Conservation (phyloP, 2,888 invertebrate species). For the Esperia sulphurella region DNA sequence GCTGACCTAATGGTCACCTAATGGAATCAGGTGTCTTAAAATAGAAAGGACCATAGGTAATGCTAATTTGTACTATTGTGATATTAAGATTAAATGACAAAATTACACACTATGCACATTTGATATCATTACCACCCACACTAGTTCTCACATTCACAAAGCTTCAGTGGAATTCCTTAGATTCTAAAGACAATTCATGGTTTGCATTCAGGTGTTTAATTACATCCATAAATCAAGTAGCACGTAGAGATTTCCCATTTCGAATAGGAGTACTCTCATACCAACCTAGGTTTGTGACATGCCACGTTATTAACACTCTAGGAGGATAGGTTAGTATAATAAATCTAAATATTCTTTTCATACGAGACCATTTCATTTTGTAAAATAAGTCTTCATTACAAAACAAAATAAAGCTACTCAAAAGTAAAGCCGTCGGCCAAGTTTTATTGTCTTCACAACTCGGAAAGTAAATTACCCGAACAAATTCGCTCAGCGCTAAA, state of each 20-base stretch:
- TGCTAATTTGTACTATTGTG: too few species aligned
- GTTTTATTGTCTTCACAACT: conserved; percentile 75
- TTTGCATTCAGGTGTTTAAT: conserved; percentile 60
- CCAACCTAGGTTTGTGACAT: conserved; percentile 1
- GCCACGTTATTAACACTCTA: not conserved
- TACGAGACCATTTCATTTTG: conserved; percentile 33
- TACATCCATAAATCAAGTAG: conserved; percentile 60
- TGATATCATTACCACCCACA: too few species aligned
- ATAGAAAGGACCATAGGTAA: too few species aligned
- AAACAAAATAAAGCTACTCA: conserved; percentile 58
- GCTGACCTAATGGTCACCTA: too few species aligned
- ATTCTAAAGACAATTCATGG: conserved; percentile 55
- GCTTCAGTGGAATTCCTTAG: conserved; percentile 21
- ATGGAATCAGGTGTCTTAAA: too few species aligned
- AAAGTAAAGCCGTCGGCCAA: conserved; percentile 52
- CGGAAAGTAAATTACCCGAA: conserved; percentile 73
- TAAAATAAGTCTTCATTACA: conserved; percentile 57
- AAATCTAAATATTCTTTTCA: conserved; percentile 12
- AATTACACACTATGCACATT: too few species aligned
- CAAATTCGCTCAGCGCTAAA: conserved; percentile 74
- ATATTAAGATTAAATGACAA: too few species aligned
- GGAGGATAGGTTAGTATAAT: too few species aligned
- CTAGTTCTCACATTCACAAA: conserved; percentile 5
- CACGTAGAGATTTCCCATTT: conserved; percentile 41
- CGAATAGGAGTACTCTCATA: conserved; percentile 22